Evolutionary conservation across 2,888 invertebrate genomes (phyloP).

Genomic region (Girardia tigrina): DNA sequence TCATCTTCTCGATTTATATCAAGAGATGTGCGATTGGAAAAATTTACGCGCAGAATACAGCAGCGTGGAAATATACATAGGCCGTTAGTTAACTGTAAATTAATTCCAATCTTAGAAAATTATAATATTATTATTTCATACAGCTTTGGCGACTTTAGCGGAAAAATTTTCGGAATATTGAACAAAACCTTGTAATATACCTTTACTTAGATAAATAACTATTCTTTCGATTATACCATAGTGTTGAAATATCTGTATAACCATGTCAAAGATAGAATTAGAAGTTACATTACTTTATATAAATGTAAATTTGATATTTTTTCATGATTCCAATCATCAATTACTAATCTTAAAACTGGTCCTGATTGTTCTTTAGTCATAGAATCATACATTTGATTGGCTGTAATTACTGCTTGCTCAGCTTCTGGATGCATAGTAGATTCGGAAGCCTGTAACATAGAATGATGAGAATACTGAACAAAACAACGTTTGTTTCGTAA

Average conservation of each 20-base stretch:
- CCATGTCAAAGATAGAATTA: neutral
- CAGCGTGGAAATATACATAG: neutral
- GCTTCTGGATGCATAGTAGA: neutral
- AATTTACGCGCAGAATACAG: neutral
- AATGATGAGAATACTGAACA: neutral
- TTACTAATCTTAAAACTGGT: neutral
- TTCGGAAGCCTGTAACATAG: neutral
- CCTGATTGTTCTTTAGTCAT: neutral
- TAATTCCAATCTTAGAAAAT: too few relatives aligned
- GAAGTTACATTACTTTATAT: neutral
- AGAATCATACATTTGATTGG: conserved; percentile 3
- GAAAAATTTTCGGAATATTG: neutral
- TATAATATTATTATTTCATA: too few relatives aligned
- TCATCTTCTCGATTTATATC: conserved; percentile 1
- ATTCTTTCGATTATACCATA: neutral
- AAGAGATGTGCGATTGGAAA: conserved; percentile 13
- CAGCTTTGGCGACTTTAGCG: neutral
- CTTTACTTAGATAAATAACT: neutral
- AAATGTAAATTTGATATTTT: conserved; percentile 9
- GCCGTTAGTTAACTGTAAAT: neutral
- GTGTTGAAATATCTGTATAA: neutral
- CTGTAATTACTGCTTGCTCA: neutral
- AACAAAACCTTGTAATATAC: neutral
- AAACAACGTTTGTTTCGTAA: conserved; percentile 8
- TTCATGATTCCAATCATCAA: conserved; percentile 9